phyloP scores from a whole-genome alignment of 2,797 vertebrate genomes.

The Sebastes itinus region DNA sequence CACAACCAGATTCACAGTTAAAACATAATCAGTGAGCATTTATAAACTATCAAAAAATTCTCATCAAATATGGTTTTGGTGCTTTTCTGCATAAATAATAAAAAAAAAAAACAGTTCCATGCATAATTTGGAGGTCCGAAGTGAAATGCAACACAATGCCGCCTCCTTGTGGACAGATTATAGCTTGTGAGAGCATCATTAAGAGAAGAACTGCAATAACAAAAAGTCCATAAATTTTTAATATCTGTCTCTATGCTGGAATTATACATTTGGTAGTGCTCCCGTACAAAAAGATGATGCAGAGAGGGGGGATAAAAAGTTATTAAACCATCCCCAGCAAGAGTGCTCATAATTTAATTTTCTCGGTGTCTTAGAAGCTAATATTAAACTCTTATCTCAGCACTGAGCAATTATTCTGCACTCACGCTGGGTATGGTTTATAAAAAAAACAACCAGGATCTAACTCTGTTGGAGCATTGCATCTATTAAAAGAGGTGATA shows the following conservation, averaged over 20 bases:
- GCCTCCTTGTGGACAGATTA: slow-evolving; percentile 62
- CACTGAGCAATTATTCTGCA: slow-evolving; percentile 23
- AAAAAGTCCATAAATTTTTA: slow-evolving; percentile 1
- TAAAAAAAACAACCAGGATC: neutral
- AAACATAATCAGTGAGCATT: neutral
- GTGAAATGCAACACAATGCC: slow-evolving; percentile 24
- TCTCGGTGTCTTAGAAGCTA: neutral
- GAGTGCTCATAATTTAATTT: slow-evolving; percentile 24
- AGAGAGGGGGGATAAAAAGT: neutral
- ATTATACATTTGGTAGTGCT: slow-evolving; percentile 9
- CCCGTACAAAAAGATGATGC: neutral
- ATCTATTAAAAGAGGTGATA: slow-evolving; percentile 24
- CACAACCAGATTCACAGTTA: slow-evolving; percentile 29
- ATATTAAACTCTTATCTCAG: slow-evolving; percentile 28
- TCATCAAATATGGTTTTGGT: neutral
- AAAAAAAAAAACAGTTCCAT: neutral
- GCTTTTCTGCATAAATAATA: neutral
- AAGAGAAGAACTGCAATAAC: neutral
- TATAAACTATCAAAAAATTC: neutral
- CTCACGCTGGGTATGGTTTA: neutral
- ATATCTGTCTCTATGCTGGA: neutral
- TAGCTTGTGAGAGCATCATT: neutral
- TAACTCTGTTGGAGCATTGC: neutral
- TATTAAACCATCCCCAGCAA: slow-evolving; percentile 2
- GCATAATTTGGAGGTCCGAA: slow-evolving; percentile 19